Percentiles rank a stretch among this genome's conserved stretches.
Conservation (phyloP, 2,113 vertebrate species). For the Alouatta palliata region DNA sequence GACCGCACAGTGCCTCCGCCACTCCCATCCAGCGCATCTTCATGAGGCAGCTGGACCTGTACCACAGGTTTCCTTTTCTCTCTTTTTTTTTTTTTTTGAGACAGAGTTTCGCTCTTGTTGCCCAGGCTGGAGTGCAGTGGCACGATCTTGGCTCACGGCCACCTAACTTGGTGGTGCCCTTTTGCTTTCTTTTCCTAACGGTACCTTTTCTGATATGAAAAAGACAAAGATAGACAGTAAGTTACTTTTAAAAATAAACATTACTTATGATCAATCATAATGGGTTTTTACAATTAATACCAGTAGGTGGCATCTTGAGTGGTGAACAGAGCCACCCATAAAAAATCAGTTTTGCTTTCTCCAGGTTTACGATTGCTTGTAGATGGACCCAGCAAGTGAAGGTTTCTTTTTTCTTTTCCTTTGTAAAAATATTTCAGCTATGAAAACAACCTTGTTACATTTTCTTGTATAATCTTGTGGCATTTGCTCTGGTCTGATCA, state of each 20-base stretch:
- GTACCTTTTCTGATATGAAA: neutral
- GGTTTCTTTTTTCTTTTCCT: neutral
- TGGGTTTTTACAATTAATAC: slow-evolving; percentile 54
- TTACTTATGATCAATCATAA: neutral
- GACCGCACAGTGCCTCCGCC: rapidly evolving
- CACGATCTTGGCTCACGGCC: too few species aligned
- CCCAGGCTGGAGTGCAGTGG: too few species aligned
- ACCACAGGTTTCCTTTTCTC: neutral
- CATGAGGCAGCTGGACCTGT: rapidly evolving
- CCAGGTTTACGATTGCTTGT: neutral
- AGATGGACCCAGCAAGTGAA: neutral
- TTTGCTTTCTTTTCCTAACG: neutral
- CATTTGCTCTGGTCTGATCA: rapidly evolving
- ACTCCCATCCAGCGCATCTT: rapidly evolving
- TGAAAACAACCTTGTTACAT: rapidly evolving
- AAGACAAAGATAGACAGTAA: too few species aligned
- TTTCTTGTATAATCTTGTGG: rapidly evolving
- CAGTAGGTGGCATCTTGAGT: slow-evolving; percentile 71
- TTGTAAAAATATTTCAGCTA: too few species aligned
- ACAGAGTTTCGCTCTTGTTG: too few species aligned
- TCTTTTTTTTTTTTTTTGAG: too few species aligned
- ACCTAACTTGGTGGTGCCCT: neutral
- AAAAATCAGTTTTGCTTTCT: neutral
- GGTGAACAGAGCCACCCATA: slow-evolving; percentile 27
- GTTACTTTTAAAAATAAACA: too few species aligned